Evolutionary conservation across 2,888 invertebrate genomes (phyloP), one percentile per base, ranked within the genome.

Genomic region (Herminia tarsipennalis): DNA sequence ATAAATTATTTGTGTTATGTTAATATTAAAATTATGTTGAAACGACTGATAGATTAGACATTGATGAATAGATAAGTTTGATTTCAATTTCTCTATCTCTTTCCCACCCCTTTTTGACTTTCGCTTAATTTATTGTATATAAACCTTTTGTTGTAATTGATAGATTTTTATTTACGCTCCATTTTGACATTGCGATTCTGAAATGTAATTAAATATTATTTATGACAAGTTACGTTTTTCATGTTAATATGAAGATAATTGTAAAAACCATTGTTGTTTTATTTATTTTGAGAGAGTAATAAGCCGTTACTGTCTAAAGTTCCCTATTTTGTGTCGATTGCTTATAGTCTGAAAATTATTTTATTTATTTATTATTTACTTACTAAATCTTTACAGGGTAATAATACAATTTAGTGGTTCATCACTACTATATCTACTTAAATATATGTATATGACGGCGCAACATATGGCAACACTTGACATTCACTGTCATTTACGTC

Each of bases 171-270:
- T 55, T 63, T 45, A n/a, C 34, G 44, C 54, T 67, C 42, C 48
- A 40, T 56, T 56, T 54, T 59, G 59, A 57, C 47, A 56, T 50
- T 37, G 39, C 40, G 34, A 53, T 53, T 49, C 50, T 47, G 28
- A 39, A 47, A 57, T 67, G 62, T 60, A 67, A 56, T 57, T 56
- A 64, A 64, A 69, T 69, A 70, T 72, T 75, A 70, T 75, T 69
- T 68, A 73, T 70, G 64, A 74, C 60, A 65, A 68, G 75, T 76
- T 75, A 78, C 65, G 73, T 80, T 81, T 81, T 80, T 75, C 69
- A 80, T 73, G 72, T 76, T 77, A 81, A 73, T 73, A 80, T 69
- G 73, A 79, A 73, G 65, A 76, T 73, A 70, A 70, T 72, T n/a
- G 53, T 58, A 60, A 65, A 50, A 51, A 53, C n/a, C 37, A 47